Percentiles rank a stretch among this genome's conserved stretches.
These are phyloP conservation scores for Carollia perspicillata DNA, from an alignment of 2,113 vertebrate genomes.

Conservation along the genomic window DNA sequence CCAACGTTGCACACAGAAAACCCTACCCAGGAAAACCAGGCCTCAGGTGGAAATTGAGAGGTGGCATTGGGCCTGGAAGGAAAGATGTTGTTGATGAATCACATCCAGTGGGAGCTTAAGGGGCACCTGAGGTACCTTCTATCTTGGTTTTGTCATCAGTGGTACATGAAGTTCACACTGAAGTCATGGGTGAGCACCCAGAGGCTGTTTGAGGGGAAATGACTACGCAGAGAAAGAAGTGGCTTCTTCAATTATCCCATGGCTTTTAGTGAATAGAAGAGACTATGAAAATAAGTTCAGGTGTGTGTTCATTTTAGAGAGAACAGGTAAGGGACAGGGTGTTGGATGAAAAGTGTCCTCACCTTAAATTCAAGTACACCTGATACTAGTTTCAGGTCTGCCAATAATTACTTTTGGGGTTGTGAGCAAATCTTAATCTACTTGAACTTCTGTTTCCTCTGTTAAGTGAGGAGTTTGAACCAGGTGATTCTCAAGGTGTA, in stretches of 20 bases:
- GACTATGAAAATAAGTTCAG: not conserved
- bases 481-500: not conserved
- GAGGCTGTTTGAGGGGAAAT: not conserved
- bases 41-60: slow-evolving; percentile 76
- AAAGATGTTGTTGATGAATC: slow-evolving; percentile 80
- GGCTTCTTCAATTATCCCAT: not conserved
- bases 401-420: not conserved
- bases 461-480: not conserved
- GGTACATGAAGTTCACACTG: not conserved
- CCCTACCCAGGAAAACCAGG: slow-evolving; percentile 75
- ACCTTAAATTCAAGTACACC: not conserved
- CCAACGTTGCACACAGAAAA: slow-evolving; percentile 76
- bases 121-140: not conserved
- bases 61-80: slow-evolving; percentile 15
- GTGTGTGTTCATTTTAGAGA: not conserved
- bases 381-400: not conserved
- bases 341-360: not conserved
- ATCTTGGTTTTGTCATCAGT: not conserved
- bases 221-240: not conserved
- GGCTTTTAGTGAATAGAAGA: not conserved
- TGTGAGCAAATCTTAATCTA: not conserved
- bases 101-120: slow-evolving; percentile 73
- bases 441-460: not conserved
- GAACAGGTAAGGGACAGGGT: not conserved
- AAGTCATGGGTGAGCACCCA: not conserved